Conservation (phyloP, 37 sponge, comb jelly and placozoan genomes). For the Corticium candelabrum region DNA sequence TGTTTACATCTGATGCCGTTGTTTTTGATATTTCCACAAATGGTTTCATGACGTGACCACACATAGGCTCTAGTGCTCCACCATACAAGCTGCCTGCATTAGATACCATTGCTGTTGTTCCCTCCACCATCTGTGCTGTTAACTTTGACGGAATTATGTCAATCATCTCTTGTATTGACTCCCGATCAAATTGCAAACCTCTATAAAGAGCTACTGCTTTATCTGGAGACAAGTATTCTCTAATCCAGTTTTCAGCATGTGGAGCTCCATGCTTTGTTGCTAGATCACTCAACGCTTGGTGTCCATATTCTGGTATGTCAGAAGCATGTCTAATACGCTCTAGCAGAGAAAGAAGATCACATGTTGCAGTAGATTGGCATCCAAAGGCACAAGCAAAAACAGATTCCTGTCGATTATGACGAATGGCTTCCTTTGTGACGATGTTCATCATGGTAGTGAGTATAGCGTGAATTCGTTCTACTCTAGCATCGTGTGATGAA, state of each 20-base stretch:
- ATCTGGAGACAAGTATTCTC: neutral
- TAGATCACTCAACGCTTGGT: constrained; percentile 5
- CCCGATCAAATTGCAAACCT: neutral
- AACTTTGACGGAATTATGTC: constrained; percentile 12
- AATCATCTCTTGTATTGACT: constrained; percentile 1
- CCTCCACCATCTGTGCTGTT: neutral
- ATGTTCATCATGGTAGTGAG: constrained; percentile 24
- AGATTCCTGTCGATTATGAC: neutral
- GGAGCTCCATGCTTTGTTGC: constrained; percentile 15
- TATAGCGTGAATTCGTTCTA: constrained; percentile 27
- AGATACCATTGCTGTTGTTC: too few species aligned
- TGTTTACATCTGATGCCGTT: too few species aligned
- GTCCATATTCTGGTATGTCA: neutral
- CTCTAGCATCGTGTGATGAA: constrained; percentile 3
- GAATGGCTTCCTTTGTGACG: constrained; percentile 15
- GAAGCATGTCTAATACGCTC: neutral
- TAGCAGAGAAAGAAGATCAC: constrained; percentile 27
- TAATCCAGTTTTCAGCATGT: constrained; percentile 28
- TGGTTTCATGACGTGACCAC: too few species aligned
- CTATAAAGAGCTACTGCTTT: constrained; percentile 16
- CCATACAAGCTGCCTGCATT: too few species aligned
- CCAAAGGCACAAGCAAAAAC: constrained; percentile 35
- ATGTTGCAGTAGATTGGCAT: neutral
- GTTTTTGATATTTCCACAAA: too few species aligned
- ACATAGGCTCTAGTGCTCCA: too few species aligned